Base-by-base conservation (phyloP, 2,113 vertebrate species). In the Ancistrus triradiatus region DNA sequence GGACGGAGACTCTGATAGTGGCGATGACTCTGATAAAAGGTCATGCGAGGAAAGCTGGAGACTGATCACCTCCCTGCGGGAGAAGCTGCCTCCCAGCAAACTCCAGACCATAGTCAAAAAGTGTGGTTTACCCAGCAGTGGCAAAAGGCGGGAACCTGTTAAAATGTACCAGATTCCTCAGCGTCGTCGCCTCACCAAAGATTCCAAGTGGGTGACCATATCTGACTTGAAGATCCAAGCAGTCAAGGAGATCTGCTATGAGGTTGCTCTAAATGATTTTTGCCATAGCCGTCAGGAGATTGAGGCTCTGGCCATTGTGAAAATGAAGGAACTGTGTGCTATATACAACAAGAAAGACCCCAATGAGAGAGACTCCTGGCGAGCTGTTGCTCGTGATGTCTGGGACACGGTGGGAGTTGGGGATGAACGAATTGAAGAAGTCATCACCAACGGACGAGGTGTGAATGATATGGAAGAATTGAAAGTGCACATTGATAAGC, bases 1-100 rank as follows among this genome's bases (percentile, higher is more conserved):
- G 96, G 96, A 99, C 80, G 95, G 94, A 84, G 96, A 99, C 87
- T 99, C 96, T 91, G 96, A 99, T 95, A 99, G 96, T 95, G 96
- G 96, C 75, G 96, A 99, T 89, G 96, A 99, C 90, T 99, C 96
- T 84, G 96, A 99, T 94, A 98, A 96, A 92, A 91, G 96, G 80
- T 98, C 96, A 78, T 99, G 96, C 69, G 96, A 99, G 80, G 96
- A 99, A 85, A 99, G 96, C 89, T 99, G 96, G 96, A 94, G 95
- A 86, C 90, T 99, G 85, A 98, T 99, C 81, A 97, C 95, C 80
- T 98, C 96, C 81, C 81, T 99, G 89, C 92, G 96, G 86, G 95
- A 99, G 88, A 99, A 99, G 86, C 93, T 99, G 72, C 96, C 96
- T 73, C 95, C 96, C 80, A 98, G 96, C 91, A 99, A 99, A 90